Conservation (phyloP, 2,797 vertebrate species). For the Macrochelys suwanniensis region DNA sequence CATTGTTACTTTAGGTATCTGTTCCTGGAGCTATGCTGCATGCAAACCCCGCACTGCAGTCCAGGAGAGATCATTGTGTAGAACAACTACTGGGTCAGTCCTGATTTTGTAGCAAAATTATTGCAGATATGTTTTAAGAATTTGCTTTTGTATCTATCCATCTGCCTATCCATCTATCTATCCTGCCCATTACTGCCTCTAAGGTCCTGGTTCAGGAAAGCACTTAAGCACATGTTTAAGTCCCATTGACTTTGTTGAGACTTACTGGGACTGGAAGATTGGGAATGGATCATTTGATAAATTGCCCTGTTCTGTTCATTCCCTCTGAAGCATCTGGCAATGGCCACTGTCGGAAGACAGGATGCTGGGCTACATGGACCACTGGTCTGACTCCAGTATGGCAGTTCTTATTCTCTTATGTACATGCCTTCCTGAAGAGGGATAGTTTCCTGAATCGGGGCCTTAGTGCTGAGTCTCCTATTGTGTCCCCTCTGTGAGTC, state of each 20-base stretch:
- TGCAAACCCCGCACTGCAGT: neutral
- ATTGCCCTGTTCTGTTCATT: neutral
- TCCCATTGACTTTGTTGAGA: neutral
- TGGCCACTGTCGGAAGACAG: neutral
- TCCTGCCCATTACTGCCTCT: neutral
- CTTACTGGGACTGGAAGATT: neutral
- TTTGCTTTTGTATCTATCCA: constrained; percentile 18
- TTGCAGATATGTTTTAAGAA: neutral
- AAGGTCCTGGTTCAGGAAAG: neutral
- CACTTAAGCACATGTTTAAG: neutral
- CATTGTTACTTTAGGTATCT: constrained; percentile 2
- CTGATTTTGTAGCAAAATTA: neutral
- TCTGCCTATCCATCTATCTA: too few relatives aligned
- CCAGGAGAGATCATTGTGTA: neutral
- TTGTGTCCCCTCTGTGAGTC: neutral
- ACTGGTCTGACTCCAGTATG: neutral
- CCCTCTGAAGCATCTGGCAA: neutral
- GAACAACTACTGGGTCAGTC: constrained; percentile 15
- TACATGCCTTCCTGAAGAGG: neutral
- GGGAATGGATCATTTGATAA: neutral
- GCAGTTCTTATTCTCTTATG: neutral
- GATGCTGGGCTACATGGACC: neutral
- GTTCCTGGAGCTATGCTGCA: neutral
- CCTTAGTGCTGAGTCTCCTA: neutral
- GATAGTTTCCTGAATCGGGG: neutral